phyloP scores from a whole-genome alignment of 2,888 invertebrate species.

The Gnatocerus cornutus region DNA sequence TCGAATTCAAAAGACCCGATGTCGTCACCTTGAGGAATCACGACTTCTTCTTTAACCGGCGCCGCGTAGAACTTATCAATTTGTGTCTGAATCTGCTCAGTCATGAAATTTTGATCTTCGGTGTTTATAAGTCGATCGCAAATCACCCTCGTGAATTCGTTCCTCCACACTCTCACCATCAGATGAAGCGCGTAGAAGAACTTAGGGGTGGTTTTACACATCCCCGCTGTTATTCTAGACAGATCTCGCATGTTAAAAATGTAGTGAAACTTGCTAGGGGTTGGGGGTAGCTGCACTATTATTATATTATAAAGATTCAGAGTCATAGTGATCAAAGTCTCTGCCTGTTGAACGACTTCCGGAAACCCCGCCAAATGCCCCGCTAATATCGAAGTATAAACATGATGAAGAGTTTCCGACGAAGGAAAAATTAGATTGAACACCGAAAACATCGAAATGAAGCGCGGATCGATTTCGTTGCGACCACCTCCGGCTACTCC shows the following conservation, averaged over 20 bases:
- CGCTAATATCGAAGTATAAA: slow-evolving; percentile 86
- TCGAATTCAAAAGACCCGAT: slow-evolving; percentile 46
- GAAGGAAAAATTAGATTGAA: slow-evolving; percentile 91
- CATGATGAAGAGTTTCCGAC: slow-evolving; percentile 83
- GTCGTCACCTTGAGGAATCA: slow-evolving; percentile 31
- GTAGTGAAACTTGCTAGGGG: slow-evolving; percentile 95
- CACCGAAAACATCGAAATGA: slow-evolving; percentile 91
- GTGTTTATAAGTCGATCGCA: slow-evolving; percentile 88
- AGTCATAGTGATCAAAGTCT: slow-evolving; percentile 84
- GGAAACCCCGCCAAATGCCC: slow-evolving; percentile 85
- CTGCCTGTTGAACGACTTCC: slow-evolving; percentile 78
- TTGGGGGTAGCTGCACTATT: slow-evolving; percentile 87
- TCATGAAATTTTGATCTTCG: slow-evolving; percentile 79
- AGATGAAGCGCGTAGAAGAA: slow-evolving; percentile 80
- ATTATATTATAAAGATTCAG: slow-evolving; percentile 87
- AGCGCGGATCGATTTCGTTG: slow-evolving; percentile 92
- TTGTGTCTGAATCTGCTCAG: slow-evolving; percentile 75
- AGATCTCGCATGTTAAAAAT: slow-evolving; percentile 94
- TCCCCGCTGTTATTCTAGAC: slow-evolving; percentile 85
- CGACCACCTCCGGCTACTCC: slow-evolving; percentile 92
- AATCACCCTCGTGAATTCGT: slow-evolving; percentile 90
- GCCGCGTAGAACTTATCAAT: slow-evolving; percentile 76
- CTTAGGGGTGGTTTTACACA: slow-evolving; percentile 83
- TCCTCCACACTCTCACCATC: slow-evolving; percentile 91
- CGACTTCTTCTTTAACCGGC: slow-evolving; percentile 58